A percentile compares a stretch with the other conserved stretches of the same genome.
phyloP scores from a whole-genome alignment of 2,113 vertebrate genomes.

The Hippotragus niger region DNA sequence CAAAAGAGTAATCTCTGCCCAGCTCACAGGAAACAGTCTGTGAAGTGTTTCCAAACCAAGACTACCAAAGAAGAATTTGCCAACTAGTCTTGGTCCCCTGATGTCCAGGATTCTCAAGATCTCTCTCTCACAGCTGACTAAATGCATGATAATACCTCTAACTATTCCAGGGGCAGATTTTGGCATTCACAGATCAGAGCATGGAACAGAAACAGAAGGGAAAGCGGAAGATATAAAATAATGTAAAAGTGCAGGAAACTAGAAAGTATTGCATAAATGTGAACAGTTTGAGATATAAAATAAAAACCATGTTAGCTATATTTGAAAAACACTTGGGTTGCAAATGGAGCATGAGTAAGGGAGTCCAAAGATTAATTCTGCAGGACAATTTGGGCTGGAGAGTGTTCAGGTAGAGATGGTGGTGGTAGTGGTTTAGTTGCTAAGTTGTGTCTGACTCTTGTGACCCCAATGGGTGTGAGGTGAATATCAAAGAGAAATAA shows the following conservation, averaged over 20 bases:
- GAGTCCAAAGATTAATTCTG: background rate
- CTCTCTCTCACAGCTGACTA: background rate
- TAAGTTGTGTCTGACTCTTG: background rate
- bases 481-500: background rate
- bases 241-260: background rate
- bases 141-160: background rate
- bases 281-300: background rate
- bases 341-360: background rate
- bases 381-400: background rate
- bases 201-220: background rate
- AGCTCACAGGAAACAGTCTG: background rate
- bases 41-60: conserved; percentile 42
- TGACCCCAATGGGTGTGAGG: background rate
- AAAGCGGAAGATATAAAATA: background rate
- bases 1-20: background rate
- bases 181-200: background rate
- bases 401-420: background rate
- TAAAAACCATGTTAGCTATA: background rate
- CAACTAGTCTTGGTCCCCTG: background rate
- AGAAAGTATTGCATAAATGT: background rate
- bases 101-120: background rate
- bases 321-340: background rate
- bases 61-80: background rate
- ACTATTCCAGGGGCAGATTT: background rate
- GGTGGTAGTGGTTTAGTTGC: background rate